Evolutionary conservation across 2,888 invertebrate species (phyloP), one percentile per base, ranked within the genome.

Genomic region (Pollenia labialis): DNA sequence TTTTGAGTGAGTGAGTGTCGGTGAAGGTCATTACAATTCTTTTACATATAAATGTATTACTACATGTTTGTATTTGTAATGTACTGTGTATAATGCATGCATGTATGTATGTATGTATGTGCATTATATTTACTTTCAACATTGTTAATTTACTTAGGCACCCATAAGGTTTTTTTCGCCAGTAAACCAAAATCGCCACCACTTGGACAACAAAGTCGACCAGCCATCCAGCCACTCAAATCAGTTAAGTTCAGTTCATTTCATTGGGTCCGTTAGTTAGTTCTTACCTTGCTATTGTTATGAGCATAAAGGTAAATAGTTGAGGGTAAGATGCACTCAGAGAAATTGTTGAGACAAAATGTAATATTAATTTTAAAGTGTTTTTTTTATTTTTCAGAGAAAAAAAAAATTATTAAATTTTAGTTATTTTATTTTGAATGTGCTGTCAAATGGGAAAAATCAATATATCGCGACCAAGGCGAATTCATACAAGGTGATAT

Each of bases 11-110:
- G 52, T 32, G 71, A 76, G 64, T 83, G 62, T 64, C 76, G 76
- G 76, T 77, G 83, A 83, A 83, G 83, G 83, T 83, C 83, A 83
- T 77, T 77, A 83, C 83, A 71, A 64, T 69, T 83, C 56, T 77
- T 71, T 56, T 32, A 54, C 48, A 58, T 23, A 48, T 12, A 46
- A n/a, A 11, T 4, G 11, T 58, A n/a, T 62, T 62, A 69, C 11
- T 42, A 2, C 14, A n/a, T 14, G 23, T 46, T 14, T 40, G 23
- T 14, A 16, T 40, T 11, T 40, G 32, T 32, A 32, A 12, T 7
- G 14, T 68, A 4, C 32, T n/a, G 32, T 32, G 6, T 8, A 40
- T n/a, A n/a, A 9, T 23, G 54, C 58, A 62, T 3, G 9, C 4
- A 14, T 48, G 12, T 42, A 42, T 50, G 16, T 52, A 56, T 18